A percentile compares a stretch with the other conserved stretches of the same genome.
Conservation (phyloP, 1,140 invertebrate species). For the Drosophila micromelanica region DNA sequence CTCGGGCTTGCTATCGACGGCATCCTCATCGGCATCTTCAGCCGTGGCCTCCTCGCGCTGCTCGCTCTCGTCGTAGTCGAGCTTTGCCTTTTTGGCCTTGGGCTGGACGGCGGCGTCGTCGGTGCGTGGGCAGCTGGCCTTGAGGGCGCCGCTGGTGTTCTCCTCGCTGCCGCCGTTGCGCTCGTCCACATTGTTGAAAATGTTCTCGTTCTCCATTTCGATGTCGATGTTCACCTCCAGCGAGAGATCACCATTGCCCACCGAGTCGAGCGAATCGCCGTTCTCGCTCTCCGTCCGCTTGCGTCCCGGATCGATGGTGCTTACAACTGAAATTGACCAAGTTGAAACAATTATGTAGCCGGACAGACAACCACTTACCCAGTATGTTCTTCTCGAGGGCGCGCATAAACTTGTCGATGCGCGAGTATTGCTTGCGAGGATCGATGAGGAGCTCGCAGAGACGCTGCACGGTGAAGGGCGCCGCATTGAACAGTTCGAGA, state of each 20-base stretch:
- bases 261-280: slow-evolving; percentile 87
- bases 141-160: slow-evolving; percentile 19
- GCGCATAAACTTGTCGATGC: slow-evolving; percentile 98
- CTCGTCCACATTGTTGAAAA: slow-evolving; percentile 85
- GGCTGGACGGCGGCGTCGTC: slow-evolving; percentile 55
- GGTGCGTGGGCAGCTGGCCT: slow-evolving; percentile 56
- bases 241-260: slow-evolving; percentile 86
- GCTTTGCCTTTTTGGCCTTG: slow-evolving; percentile 77
- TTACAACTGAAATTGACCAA: slow-evolving; percentile 89
- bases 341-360: background rate
- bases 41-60: slow-evolving; percentile 22
- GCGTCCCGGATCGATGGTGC: slow-evolving; percentile 94
- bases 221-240: slow-evolving; percentile 88
- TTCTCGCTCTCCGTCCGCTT: slow-evolving; percentile 88
- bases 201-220: slow-evolving; percentile 88
- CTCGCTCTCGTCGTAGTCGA: slow-evolving; percentile 58
- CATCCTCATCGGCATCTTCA: slow-evolving; percentile 23
- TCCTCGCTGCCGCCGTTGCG: slow-evolving; percentile 52
- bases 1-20: slow-evolving; percentile 13
- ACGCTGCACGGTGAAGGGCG: slow-evolving; percentile 98
- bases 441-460: slow-evolving; percentile 96
- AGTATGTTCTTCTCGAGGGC: slow-evolving; percentile 97
- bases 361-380: slow-evolving; percentile 46
- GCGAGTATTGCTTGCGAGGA: slow-evolving; percentile 96
- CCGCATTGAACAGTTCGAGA: slow-evolving; percentile 92